Base-by-base conservation (phyloP, 1,140 invertebrate species). In the Macrobrachium rosenbergii region DNA sequence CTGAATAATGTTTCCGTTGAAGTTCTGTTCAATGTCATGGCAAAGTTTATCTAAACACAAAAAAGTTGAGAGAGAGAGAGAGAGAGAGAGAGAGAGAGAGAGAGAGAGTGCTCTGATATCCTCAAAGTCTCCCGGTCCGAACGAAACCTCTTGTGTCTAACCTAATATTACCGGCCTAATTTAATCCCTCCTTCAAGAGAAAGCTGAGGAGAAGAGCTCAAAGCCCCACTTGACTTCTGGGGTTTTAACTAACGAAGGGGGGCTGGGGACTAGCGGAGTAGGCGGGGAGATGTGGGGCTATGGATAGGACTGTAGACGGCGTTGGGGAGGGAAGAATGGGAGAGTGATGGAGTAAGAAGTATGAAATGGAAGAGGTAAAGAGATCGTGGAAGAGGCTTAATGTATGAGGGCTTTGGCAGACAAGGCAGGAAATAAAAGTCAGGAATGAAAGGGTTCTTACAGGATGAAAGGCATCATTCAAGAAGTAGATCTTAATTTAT, bases 111-210 rank as follows among this genome's bases (percentile, higher is more conserved):
- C 8, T n/a, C 11, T 6, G n/a, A 59, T 60, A 23, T 59, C 45
- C 21, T 80, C 45, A 60, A 16, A 60, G 23, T 80, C 77, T 45
- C 59, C 45, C 58, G 72, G 63, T 17, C 21, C 77, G 21, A 43
- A 72, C 69, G 16, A 12, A 23, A 17, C 45, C 77, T 86, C 84
- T 86, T 72, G 84, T 86, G 84, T 81, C 84, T 86, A 86, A 86
- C 84, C 58, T 86, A 86, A 86, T 86, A 81, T 80, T 86, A 63
- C 64, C 16, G 12, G 77, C n/a, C 67, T 86, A 86, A 86, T 86
- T 80, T 59, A 86, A 86, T 86, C 83, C 76, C 60, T 37, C 84
- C 67, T 80, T 80, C 64, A 73, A 80, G 78, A 79, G 78, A 86
- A 73, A 73, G 52, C 62, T 59, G 52, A 63, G 83, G 52, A 67